Base-by-base conservation (phyloP, 2,888 invertebrate species). In the Drosophila ezoana region DNA sequence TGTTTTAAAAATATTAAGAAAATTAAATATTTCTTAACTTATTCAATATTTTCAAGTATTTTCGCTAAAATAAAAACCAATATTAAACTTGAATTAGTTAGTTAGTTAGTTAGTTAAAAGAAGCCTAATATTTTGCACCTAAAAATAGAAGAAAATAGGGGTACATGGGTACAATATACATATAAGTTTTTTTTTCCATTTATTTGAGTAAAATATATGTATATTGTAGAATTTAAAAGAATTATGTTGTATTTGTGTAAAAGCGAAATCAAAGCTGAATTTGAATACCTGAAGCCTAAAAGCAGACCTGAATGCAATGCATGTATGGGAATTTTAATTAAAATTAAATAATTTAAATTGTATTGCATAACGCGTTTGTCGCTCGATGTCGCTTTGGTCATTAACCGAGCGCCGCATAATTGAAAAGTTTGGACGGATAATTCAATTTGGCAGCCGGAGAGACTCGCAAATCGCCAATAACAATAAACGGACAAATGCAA, bases 341-440 rank as follows among this genome's bases (percentile, higher is more conserved):
- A 82, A 73, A 69, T 72, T 87, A 65, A 84, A 87, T 82, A 82
- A 87, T 86, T 83, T 61, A 79, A 72, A 76, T 63, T 78, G 60
- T 59, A 72, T 75, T 63, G 64, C 56, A 69, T 62, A 59, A 35
- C 58, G 53, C 67, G 35, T 38, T 47, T 65, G 59, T 37, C 43
- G 37, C 33, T 68, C 41, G 44, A 45, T 38, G 32, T 43, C 53
- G 74, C 74, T 79, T 72, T 83, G 77, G 79, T 74, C 66, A 81
- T 86, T 83, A 72, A 65, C 71, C 66, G 40, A 48, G 49, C 53
- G 60, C 28, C 52, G 53, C 56, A 72, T 78, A 76, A 88, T 86
- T 81, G 81, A 84, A 88, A 77, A 68, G 70, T 68, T 73, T 59
- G 65, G 52, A 66, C 60, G 54, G 53, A 53, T 67, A 79, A 78